Base-by-base conservation (phyloP, 1,140 invertebrate species). In the Tetraneura akinire region DNA sequence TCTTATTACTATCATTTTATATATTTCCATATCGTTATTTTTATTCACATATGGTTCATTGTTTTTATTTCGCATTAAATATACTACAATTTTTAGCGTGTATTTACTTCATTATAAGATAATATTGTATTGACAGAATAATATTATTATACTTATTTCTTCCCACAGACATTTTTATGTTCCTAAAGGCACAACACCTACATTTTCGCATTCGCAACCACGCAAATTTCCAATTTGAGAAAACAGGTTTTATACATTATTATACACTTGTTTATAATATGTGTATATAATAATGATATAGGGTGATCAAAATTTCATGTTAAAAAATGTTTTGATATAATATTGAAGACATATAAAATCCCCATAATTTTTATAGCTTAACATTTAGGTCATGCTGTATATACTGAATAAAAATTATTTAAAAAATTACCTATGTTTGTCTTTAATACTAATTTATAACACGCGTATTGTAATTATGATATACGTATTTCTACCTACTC, bases 181-280 rank as follows among this genome's bases (percentile, higher is more conserved):
- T 16, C 26, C 21, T 21, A 57, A 47, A 60, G 21, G 55, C 45
- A 37, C 37, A 60, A 78, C 74, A 78, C 74, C 74, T 78, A 78
- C 74, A 45, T 62, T 62, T 37, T 78, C 62, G 55, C 62, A 78
- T 78, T 78, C 74, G 74, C 74, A 78, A 76, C 74, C 74, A 60
- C 53, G 53, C 74, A 60, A 62, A 78, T 78, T 18, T 45, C 74
- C 74, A 78, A 60, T 78, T 60, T 60, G 37, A 60, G 74, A 57
- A 78, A 78, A 78, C 74, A 23, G 74, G 74, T 78, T 78, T 55
- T 23, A 3, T 37, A 21, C n/a, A 32, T 37, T 21, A 32, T 71
- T n/a, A 37, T 37, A 37, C 32, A 37, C 8, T 37, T 8, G 32
- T 37, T 37, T 37, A n/a, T n/a, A n/a, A n/a, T n/a, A n/a, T n/a